A percentile compares a stretch with the other conserved stretches of the same genome.
Evolutionary conservation across 2,113 vertebrate species (phyloP).

Genomic region (Chlorodrepanis virens): DNA sequence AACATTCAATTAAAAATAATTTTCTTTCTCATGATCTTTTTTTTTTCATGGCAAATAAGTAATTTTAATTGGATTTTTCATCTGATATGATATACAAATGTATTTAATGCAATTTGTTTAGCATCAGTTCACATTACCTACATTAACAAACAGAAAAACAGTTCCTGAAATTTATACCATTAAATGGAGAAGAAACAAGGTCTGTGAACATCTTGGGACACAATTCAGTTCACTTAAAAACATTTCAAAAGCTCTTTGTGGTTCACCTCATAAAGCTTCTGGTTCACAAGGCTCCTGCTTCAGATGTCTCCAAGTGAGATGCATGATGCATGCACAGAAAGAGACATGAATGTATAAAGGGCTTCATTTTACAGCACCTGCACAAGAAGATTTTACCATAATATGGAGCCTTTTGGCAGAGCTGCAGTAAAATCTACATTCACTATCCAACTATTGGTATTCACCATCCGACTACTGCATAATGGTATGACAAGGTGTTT

Average conservation of each 20-base stretch:
- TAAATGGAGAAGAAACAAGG: conserved; percentile 2
- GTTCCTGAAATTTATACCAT: conserved; percentile 1
- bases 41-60: background rate
- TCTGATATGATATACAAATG: background rate
- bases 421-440: background rate
- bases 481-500: background rate
- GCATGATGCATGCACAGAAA: background rate
- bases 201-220: background rate
- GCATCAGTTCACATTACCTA: background rate
- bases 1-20: background rate
- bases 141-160: background rate
- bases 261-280: conserved; percentile 2
- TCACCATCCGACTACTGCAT: background rate
- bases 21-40: background rate
- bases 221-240: background rate
- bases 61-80: background rate
- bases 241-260: conserved; percentile 26
- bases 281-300: background rate
- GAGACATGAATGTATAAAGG: background rate
- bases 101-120: background rate
- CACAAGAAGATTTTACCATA: background rate
- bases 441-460: background rate
- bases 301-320: background rate
- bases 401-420: background rate
- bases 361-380: background rate